A percentile compares a stretch with the other conserved stretches of the same genome.
phyloP scores from a whole-genome alignment of 2,797 vertebrate species.

The Pipistrellus kuhlii region DNA sequence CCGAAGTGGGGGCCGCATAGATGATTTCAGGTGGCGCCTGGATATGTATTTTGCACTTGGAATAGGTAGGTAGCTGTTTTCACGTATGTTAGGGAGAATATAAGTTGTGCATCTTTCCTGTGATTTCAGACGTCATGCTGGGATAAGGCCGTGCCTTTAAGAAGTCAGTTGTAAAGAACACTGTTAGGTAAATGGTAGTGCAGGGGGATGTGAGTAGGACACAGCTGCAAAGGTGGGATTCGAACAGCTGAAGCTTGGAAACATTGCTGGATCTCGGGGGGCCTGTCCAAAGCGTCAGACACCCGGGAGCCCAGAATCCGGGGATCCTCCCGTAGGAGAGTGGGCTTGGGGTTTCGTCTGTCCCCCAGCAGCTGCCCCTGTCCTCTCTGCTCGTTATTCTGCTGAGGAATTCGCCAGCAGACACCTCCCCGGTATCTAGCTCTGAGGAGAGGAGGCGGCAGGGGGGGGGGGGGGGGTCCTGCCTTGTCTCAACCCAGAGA shows the following conservation, averaged over 20 bases:
- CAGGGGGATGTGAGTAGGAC: neutral
- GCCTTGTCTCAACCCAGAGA: neutral
- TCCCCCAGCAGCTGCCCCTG: neutral
- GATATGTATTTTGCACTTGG: neutral
- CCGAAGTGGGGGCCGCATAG: neutral
- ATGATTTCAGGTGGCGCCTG: constrained; percentile 5
- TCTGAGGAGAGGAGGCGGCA: neutral
- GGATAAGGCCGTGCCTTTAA: constrained; percentile 36
- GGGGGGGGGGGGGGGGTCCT: neutral
- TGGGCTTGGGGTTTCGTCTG: neutral
- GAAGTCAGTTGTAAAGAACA: constrained; percentile 24
- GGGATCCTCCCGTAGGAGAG: neutral
- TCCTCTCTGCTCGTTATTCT: constrained; percentile 14
- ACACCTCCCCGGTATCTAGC: neutral
- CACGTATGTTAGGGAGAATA: constrained; percentile 18
- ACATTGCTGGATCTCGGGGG: neutral
- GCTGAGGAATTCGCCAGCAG: neutral
- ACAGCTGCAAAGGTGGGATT: neutral
- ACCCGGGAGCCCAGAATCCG: neutral
- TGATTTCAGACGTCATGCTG: neutral
- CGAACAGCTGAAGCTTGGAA: neutral
- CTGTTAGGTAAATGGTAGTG: neutral
- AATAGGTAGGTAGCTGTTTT: constrained; percentile 30
- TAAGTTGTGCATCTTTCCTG: neutral
- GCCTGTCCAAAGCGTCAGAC: neutral